Evolutionary conservation across 2,113 vertebrate species (phyloP), one percentile per base, ranked within the genome.

Genomic region (Mirounga angustirostris): DNA sequence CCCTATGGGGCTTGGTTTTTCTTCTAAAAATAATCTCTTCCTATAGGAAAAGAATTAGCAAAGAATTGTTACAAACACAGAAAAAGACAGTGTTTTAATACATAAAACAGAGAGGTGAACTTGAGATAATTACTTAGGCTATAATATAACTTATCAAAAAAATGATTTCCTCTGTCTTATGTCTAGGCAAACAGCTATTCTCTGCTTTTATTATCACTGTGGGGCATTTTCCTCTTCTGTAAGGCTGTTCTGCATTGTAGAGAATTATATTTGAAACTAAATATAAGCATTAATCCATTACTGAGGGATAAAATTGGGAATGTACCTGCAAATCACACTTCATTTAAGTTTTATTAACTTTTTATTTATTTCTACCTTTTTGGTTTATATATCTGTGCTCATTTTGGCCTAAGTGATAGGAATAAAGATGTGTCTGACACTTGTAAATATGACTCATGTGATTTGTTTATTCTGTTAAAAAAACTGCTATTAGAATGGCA

Each of bases 71-170:
- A 52, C 3, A 91, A 94, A 97, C 24, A 69, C 71, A 95, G 95
- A 83, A 74, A 97, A 96, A 63, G 22, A 89, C 92, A 71, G 1
- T 26, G 65, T 88, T 92, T 33, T 46, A 65, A 91, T 97, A 82
- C 85, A 96, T 94, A 89, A 98, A 79, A 94, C 40, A 96, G 96
- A 95, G 76, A 97, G 90, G 10, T 97, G 21, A 91, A 73, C 54
- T 74, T 80, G 30, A 96, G 16, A 65, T 93, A 96, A 98, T 97
- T 97, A 87, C 43, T 87, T 89, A 96, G 96, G 30, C 36, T 54
- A 65, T 89, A 92, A 85, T 78, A 65, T 18, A 43, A 63, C 97
- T 97, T 97, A 86, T 91, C 43, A 26, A 61, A 92, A 92, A 97
- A 97, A 15, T 96, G 88, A 96, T 97, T 94, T 3, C 36, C 46